Conservation (phyloP, 2,888 invertebrate genomes). For the Tholera decimalis region DNA sequence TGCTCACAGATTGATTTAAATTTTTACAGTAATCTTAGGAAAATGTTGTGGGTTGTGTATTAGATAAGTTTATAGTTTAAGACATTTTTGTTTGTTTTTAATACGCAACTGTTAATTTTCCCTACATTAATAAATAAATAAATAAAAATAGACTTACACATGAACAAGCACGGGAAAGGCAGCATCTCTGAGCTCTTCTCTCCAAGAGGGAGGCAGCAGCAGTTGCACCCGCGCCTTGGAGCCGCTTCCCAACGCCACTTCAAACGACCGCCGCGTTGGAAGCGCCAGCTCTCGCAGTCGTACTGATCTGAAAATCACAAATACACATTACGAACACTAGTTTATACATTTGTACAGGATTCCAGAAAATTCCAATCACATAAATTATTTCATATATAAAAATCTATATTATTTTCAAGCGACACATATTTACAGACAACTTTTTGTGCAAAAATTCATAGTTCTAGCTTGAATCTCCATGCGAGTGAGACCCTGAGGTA, state of each 20-base stretch:
- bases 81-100: too few relatives aligned
- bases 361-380: not conserved
- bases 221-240: constrained; percentile 97
- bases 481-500: not conserved
- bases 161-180: constrained; percentile 97
- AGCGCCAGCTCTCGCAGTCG: constrained; percentile 95
- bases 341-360: not conserved
- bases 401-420: not conserved
- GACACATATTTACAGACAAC: too few relatives aligned
- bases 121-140: too few relatives aligned
- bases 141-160: constrained; percentile 92
- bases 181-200: constrained; percentile 96
- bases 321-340: not conserved
- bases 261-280: constrained; percentile 95
- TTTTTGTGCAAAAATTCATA: not conserved
- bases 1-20: too few relatives aligned
- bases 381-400: not conserved
- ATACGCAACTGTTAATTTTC: too few relatives aligned
- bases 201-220: constrained; percentile 96
- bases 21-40: too few relatives aligned
- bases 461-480: not conserved
- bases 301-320: constrained; percentile 86
- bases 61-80: too few relatives aligned
- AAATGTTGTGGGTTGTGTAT: too few relatives aligned
- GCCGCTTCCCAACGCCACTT: constrained; percentile 96